Base-by-base conservation (phyloP, 1,140 invertebrate genomes). In the Diprion similis region DNA sequence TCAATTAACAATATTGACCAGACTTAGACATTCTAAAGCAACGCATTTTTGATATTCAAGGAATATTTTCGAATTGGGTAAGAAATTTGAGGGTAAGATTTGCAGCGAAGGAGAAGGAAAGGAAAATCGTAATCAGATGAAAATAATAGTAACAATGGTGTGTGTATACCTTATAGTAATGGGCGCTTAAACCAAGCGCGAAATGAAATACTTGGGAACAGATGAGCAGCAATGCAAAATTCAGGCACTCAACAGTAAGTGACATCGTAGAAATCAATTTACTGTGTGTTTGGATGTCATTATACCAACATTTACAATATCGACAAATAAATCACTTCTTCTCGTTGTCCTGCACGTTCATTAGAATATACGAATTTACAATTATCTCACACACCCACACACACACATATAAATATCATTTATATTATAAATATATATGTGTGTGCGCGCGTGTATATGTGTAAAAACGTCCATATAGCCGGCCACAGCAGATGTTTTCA, bases 131-230 rank as follows among this genome's bases (percentile, higher is more conserved):
- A 15, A 18, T 64, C 6, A 11, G 10, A n/a, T n/a, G n/a, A 45
- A 4, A n/a, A 19, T 68, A 9, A 18, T 11, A 68, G 19, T 19
- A 19, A 45, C 4, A 68, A 68, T 72, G 4, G 13, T 64, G 17
- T 37, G 24, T 37, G 66, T n/a, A 72, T 78, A 85, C 83, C 83
- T 85, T 81, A 69, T 84, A 79, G 76, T 81, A 84, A 70, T 82
- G 77, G 18, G 80, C 82, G 73, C 81, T 80, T 65, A 85, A 76
- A 51, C 82, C 83, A 51, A 85, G 76, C n/a, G 80, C 82, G 24
- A 85, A 80, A 73, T 81, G 77, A 79, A 85, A 85, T 37, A 82
- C 78, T 68, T 78, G 81, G 7, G 80, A 77, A 76, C 82, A 84
- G 70, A 83, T 77, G 66, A 81, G 71, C 67, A 85, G 77, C 37